Evolutionary conservation across 2,797 vertebrate genomes (phyloP).

Genomic region (Chelonia mydas): DNA sequence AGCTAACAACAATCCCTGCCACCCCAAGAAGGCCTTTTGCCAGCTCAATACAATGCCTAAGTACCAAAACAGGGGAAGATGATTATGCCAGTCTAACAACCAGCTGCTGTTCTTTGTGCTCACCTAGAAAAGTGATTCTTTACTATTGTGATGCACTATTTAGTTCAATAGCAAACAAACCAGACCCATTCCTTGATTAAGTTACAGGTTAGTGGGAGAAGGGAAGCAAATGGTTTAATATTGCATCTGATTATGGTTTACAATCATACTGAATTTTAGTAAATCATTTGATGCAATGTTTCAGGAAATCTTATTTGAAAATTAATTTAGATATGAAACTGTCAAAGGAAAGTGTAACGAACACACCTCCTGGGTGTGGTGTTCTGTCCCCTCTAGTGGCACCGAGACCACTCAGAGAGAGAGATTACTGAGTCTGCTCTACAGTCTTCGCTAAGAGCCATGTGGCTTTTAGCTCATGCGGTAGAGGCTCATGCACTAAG

Average conservation of each 20-base stretch:
- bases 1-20: not conserved
- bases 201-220: not conserved
- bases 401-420: too few relatives aligned
- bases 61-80: not conserved
- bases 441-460: too few relatives aligned
- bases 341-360: not conserved
- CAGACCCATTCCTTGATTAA: not conserved
- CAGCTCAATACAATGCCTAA: not conserved
- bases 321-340: not conserved
- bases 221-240: not conserved
- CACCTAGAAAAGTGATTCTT: not conserved
- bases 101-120: not conserved
- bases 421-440: too few relatives aligned
- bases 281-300: not conserved
- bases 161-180: not conserved
- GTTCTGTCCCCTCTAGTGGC: too few relatives aligned
- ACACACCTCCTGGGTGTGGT: too few relatives aligned
- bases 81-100: not conserved
- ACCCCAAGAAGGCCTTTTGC: not conserved
- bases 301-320: conserved; percentile 10
- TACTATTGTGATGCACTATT: not conserved
- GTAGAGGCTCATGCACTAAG: too few relatives aligned
- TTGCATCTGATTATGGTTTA: not conserved
- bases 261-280: not conserved
- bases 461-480: too few relatives aligned